A percentile compares a stretch with the other conserved stretches of the same genome.
These are phyloP conservation scores for Leucopsar rothschildi DNA, from an alignment of 2,113 vertebrate species.

Conservation along the genomic window DNA sequence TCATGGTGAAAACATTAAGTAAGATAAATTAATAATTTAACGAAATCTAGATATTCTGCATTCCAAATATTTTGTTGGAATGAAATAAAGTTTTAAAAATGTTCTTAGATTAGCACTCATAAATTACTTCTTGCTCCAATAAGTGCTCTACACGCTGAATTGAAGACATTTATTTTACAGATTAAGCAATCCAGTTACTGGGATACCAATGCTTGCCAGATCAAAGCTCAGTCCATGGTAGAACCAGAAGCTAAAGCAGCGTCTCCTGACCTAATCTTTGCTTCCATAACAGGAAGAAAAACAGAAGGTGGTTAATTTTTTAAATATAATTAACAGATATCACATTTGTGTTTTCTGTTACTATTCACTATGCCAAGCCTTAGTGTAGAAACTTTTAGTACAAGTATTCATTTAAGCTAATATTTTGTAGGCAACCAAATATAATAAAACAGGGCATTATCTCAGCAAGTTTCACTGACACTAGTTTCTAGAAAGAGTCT, in stretches of 20 bases:
- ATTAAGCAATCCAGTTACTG: not conserved
- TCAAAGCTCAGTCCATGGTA: not conserved
- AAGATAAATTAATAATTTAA: not conserved
- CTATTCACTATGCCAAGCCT: not conserved
- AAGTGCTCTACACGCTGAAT: not conserved
- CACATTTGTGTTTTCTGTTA: not conserved
- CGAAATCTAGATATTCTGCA: not conserved
- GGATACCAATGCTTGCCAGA: not conserved
- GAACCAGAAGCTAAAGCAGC: not conserved
- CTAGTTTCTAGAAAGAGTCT: not conserved
- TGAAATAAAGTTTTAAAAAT: not conserved
- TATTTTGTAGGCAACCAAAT: not conserved
- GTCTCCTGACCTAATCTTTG: not conserved
- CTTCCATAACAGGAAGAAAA: not conserved
- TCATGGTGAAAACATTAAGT: not conserved
- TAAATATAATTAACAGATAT: not conserved
- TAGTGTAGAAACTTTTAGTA: not conserved
- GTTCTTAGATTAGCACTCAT: not conserved
- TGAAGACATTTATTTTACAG: not conserved
- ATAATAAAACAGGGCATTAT: not conserved
- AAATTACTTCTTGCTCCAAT: not conserved
- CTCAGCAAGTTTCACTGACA: not conserved
- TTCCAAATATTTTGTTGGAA: not conserved
- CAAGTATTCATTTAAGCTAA: not conserved
- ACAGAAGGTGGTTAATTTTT: fast-evolving